Conservation (phyloP, 2,797 vertebrate species). For the Hydrophis major region DNA sequence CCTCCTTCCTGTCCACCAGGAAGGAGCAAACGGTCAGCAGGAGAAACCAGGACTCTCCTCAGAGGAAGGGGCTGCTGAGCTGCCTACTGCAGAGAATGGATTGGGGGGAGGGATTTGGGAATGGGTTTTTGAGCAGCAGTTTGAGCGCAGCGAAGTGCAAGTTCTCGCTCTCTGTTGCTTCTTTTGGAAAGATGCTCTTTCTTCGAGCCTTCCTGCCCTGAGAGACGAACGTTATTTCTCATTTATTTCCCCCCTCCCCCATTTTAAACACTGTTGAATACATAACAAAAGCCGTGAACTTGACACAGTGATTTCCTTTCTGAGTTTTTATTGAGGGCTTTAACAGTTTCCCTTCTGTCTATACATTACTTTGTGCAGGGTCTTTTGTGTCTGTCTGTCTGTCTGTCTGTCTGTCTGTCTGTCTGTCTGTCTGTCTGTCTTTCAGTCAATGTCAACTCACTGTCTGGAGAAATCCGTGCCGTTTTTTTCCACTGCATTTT, state of each 20-base stretch:
- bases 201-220: background rate
- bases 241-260: background rate
- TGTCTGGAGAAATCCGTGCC: background rate
- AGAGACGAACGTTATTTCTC: background rate
- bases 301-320: background rate
- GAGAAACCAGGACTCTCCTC: background rate
- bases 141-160: background rate
- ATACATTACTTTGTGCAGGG: background rate
- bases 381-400: no score
- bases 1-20: background rate
- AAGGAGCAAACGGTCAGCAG: background rate
- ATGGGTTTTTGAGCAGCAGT: background rate
- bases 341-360: background rate
- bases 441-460: background rate
- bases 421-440: background rate
- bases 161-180: background rate
- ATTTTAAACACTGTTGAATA: background rate
- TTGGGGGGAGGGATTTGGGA: no score
- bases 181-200: background rate
- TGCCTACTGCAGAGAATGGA: background rate
- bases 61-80: background rate
- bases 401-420: background rate
- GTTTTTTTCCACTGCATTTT: background rate
- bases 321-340: background rate
- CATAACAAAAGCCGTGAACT: background rate